Conservation (phyloP, 2,113 vertebrate species). For the Ranitomeya imitator region DNA sequence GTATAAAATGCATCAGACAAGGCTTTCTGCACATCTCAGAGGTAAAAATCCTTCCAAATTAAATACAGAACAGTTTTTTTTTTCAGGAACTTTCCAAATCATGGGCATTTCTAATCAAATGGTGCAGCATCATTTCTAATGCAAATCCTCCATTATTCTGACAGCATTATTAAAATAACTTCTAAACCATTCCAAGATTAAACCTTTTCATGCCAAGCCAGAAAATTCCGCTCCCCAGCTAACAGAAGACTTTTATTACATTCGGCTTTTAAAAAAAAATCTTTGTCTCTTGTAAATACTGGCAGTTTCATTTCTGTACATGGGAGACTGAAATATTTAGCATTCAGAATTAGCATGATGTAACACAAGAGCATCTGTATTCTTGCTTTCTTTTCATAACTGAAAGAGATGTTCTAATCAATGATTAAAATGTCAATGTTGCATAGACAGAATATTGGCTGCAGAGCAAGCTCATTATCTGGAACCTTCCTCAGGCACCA, state of each 20-base stretch:
- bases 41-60: slow-evolving; percentile 1
- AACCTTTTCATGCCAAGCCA: slow-evolving; percentile 58
- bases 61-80: slow-evolving; percentile 14
- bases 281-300: slow-evolving; percentile 35
- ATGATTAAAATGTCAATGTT: not conserved
- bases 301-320: slow-evolving; percentile 44
- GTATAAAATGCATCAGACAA: not conserved
- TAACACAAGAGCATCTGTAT: not conserved
- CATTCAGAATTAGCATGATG: slow-evolving; percentile 5
- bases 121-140: slow-evolving; percentile 51
- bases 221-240: slow-evolving; percentile 46
- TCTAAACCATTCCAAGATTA: slow-evolving; percentile 56
- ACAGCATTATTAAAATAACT: slow-evolving; percentile 57
- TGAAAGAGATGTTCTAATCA: not conserved
- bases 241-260: slow-evolving; percentile 36
- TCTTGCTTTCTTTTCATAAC: not conserved
- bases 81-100: slow-evolving; percentile 25
- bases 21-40: not conserved
- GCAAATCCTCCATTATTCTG: slow-evolving; percentile 56
- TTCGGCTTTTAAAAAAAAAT: slow-evolving; percentile 17
- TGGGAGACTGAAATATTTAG: slow-evolving; percentile 42
- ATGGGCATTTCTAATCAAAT: slow-evolving; percentile 51
- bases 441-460: not conserved
- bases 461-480: not conserved
- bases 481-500: not conserved